Conservation (phyloP, 23 tunicate genomes). For the Halocynthia roretzi region DNA sequence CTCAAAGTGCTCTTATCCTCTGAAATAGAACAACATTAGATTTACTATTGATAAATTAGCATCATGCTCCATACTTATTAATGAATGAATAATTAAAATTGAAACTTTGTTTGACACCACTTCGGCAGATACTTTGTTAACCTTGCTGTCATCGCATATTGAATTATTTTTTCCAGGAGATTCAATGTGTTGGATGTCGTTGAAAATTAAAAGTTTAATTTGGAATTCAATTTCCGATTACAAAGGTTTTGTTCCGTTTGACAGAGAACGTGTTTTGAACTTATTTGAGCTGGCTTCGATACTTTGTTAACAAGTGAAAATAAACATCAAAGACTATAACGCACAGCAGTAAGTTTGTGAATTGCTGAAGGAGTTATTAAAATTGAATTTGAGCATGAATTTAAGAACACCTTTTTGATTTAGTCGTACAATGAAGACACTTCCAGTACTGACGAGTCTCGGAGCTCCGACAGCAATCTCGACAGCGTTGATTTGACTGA, state of each 20-base stretch:
- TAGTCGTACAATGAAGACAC: constrained; percentile 21
- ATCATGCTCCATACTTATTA: neutral
- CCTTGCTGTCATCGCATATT: too few species aligned
- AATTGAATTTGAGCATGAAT: too few species aligned
- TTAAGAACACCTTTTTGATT: too few species aligned
- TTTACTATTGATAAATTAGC: neutral
- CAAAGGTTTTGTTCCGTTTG: constrained; percentile 37
- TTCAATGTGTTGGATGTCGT: constrained; percentile 45
- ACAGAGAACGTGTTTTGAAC: constrained; percentile 57
- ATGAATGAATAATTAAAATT: neutral
- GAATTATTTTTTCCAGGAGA: too few species aligned
- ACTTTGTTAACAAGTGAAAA: too few species aligned
- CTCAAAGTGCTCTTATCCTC: neutral
- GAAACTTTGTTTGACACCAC: too few species aligned
- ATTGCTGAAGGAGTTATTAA: too few species aligned
- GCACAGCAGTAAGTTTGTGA: too few species aligned
- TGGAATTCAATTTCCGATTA: constrained; percentile 33
- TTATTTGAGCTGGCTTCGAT: too few species aligned
- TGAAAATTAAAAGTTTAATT: constrained; percentile 37
- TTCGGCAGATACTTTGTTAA: too few species aligned
- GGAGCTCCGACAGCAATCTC: constrained; percentile 58
- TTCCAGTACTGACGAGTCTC: constrained; percentile 31
- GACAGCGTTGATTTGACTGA: neutral
- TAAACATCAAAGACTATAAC: too few species aligned
- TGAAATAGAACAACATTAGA: neutral